Base-by-base conservation (phyloP, 1,140 invertebrate species). In the Eufriesea mexicana region DNA sequence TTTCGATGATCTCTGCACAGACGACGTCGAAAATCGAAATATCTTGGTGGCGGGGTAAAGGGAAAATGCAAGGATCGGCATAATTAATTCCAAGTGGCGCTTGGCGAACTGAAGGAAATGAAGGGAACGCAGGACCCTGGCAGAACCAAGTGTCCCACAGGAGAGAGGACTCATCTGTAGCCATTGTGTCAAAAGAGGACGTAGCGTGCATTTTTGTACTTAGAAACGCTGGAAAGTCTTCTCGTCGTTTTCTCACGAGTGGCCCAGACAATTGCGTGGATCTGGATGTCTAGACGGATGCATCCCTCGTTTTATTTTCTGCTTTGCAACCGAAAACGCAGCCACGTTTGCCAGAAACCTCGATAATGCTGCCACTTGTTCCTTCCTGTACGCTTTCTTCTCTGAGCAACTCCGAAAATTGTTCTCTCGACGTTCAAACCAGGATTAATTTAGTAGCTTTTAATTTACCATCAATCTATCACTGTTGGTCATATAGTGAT, bases 281-380 rank as follows among this genome's bases (percentile, higher is more conserved):
- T 92, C 91, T 93, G 91, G 90, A 76, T 92, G 92, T 93, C 92
- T 93, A 93, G 92, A 93, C 92, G 84, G 64, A 28, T 75, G 75
- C 64, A 87, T 90, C 89, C 86, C 74, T 76, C 67, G 7, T 87
- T 84, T 85, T 85, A 88, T 81, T 83, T 83, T 87, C 78, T 75
- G 51, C 74, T 76, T 76, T 83, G 81, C 84, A 76, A 70, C 79
- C 25, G 51, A 49, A 78, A 77, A 57, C 47, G 73, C 47, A 47
- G 54, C n/a, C 9, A 16, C 87, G 88, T 90, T 91, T 90, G 86
- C 87, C 90, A 90, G 91, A 90, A 86, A 90, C 88, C 35, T 25
- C 49, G 75, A 67, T 57, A 18, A 20, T 9, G 23, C 16, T 2
- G 9, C 59, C 61, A 64, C 74, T 77, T 54, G 49, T 68, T 57